Evolutionary conservation across 2,797 vertebrate species (phyloP), one percentile per base, ranked within the genome.

Genomic region (Meda fulgida): DNA sequence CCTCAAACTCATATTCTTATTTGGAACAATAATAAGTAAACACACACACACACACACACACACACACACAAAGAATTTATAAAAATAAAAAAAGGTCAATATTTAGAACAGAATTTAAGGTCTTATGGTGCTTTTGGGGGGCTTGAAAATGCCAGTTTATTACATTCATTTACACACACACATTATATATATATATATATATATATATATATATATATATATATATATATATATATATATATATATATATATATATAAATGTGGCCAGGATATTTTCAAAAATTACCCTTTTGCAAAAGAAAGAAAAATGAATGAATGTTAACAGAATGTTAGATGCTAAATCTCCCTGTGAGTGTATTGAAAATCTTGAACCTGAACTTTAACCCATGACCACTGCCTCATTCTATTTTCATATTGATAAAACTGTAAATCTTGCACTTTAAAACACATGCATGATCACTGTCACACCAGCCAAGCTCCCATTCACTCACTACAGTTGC

Each of bases 361-460:
- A 40, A 38, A 43, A n/a, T 38, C 34, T 6, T 36, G 13, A 58
- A 48, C 60, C 38, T 48, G 40, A 66, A 29, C 18, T 80, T n/a
- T 26, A 60, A 26, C 21, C 46, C n/a, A 71, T 43, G 29, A 23
- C 78, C 36, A 66, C 26, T 19, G 23, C 40, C 29, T 26, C 80
- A n/a, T 46, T 80, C 48, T 26, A 76, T 58, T 63, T 76, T 80
- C 34, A 58, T 75, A 79, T 79, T 51, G n/a, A 66, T 48, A 31
- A 43, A 36, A 53, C 70, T 80, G 13, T 83, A 70, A 69, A 63
- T 79, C 46, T 7, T n/a, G 9, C 46, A 58, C 46, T 31, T 83
- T 65, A 31, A 77, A 77, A 29, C 29, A 6, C 58, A 67, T 40
- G 43, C 46, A 46, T 34, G 48, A 38, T 51, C 73, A 63, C 36